Percentiles rank a stretch among this genome's conserved stretches.
Conservation (phyloP, 2,113 vertebrate species). For the Apodemus speciosus region DNA sequence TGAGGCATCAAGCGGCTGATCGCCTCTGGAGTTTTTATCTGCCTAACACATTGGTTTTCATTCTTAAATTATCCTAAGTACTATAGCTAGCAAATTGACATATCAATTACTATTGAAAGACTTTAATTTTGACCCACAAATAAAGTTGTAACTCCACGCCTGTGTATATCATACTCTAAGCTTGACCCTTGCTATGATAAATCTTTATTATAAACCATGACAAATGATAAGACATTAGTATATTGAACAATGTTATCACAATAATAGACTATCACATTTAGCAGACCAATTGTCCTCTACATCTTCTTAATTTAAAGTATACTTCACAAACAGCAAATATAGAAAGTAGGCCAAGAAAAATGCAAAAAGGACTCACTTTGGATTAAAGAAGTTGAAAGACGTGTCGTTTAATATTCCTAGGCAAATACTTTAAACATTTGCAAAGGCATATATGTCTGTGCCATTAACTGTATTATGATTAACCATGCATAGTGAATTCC, state of each 20-base stretch:
- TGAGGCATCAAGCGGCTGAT: background rate
- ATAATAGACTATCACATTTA: background rate
- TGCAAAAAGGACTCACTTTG: background rate
- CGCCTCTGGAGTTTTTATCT: background rate
- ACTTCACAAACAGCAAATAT: background rate
- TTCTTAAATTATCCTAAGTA: slow-evolving; percentile 31
- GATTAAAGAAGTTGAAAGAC: background rate
- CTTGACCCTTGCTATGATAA: background rate
- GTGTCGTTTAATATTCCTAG: background rate
- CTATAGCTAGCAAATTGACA: background rate
- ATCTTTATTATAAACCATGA: background rate
- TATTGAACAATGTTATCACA: background rate
- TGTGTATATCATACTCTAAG: slow-evolving; percentile 12
- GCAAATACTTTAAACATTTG: slow-evolving; percentile 1
- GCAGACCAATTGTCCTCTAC: background rate
- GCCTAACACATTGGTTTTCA: background rate
- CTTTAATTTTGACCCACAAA: background rate
- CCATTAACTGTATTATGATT: background rate
- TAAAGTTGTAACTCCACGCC: background rate
- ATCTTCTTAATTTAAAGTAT: slow-evolving; percentile 21
- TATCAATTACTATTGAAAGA: slow-evolving; percentile 25
- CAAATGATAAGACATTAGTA: background rate
- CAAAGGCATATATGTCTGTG: background rate
- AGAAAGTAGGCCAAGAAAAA: slow-evolving; percentile 6
- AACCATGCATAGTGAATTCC: background rate